These are phyloP conservation scores for Agapetus fuscipes DNA, from an alignment of 2,888 invertebrate species.

Conservation along the genomic window DNA sequence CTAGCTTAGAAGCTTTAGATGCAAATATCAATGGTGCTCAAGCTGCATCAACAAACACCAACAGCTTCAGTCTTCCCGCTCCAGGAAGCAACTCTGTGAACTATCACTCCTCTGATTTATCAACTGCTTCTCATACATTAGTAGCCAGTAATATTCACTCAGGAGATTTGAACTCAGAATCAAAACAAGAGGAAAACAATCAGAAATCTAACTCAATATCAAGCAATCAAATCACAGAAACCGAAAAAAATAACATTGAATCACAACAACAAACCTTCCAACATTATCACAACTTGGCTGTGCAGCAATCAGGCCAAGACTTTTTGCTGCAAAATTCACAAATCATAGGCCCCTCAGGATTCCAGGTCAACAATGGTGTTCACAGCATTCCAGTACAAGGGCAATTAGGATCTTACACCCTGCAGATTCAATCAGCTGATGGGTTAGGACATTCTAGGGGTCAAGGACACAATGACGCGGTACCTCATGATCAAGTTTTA, in stretches of 20 bases:
- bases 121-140: conserved; percentile 32
- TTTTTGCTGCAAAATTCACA: conserved; percentile 26
- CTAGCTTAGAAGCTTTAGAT: conserved; percentile 43
- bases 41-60: conserved; percentile 3
- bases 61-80: conserved; percentile 27
- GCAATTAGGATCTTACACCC: conserved; percentile 55
- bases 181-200: conserved; percentile 2
- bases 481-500: conserved; percentile 64
- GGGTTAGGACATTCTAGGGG: conserved; percentile 37
- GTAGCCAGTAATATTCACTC: conserved; percentile 24
- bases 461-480: conserved; percentile 32
- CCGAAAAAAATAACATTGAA: conserved; percentile 1
- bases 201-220: conserved; percentile 4
- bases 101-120: conserved; percentile 31
- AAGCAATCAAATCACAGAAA: not conserved
- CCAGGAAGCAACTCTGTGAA: conserved; percentile 30
- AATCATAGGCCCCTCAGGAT: conserved; percentile 16
- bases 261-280: conserved; percentile 17
- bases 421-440: conserved; percentile 67
- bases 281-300: conserved; percentile 21
- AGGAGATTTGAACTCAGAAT: conserved; percentile 3
- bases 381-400: conserved; percentile 44
- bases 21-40: conserved; percentile 34
- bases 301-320: conserved; percentile 1
- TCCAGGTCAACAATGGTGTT: conserved; percentile 9